Conservation (phyloP, 2,797 vertebrate species). For the Siniperca obscura region DNA sequence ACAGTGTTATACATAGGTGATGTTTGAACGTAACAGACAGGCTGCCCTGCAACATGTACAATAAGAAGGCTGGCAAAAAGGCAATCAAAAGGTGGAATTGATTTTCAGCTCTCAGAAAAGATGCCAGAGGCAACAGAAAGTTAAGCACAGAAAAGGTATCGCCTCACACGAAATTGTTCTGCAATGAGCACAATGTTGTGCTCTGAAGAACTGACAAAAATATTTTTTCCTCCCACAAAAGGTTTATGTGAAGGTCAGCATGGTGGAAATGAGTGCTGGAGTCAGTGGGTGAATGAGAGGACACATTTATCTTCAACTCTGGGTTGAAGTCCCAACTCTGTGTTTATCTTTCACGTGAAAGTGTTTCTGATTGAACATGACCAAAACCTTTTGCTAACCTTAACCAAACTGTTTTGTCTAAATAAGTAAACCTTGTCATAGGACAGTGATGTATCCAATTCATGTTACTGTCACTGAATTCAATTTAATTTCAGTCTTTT, state of each 20-base stretch:
- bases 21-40: conserved; percentile 10
- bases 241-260: conserved; percentile 50
- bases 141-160: conserved; percentile 33
- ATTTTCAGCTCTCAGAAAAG: conserved; percentile 60
- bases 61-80: conserved; percentile 30
- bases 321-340: background rate
- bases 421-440: background rate
- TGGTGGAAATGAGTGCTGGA: background rate
- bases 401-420: background rate
- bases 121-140: conserved; percentile 47
- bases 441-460: background rate
- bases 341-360: background rate
- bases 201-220: conserved; percentile 1
- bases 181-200: conserved; percentile 28
- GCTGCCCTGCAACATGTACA: conserved; percentile 16
- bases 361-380: background rate
- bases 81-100: conserved; percentile 66
- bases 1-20: conserved; percentile 13
- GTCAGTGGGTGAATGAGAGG: conserved; percentile 11
- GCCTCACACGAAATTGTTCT: conserved; percentile 12
- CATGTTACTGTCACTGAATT: background rate
- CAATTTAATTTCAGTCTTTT: background rate
- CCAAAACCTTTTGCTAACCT: background rate
- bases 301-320: background rate
- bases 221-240: background rate